phyloP scores from a whole-genome alignment of 2,888 invertebrate genomes.

The Aleiodes alternator region DNA sequence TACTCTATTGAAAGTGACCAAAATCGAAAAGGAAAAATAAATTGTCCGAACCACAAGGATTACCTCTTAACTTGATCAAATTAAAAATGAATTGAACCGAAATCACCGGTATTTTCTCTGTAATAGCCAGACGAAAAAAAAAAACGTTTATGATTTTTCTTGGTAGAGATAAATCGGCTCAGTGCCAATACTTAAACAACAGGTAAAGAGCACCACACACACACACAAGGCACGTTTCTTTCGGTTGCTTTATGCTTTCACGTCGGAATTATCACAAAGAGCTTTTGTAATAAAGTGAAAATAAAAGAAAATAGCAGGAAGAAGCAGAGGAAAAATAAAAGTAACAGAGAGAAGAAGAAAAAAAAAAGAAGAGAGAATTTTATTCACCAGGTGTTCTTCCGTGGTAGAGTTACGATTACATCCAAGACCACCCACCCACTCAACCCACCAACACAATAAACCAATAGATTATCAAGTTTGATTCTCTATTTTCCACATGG shows the following conservation, averaged over 20 bases:
- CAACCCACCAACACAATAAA: no score
- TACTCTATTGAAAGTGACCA: no score
- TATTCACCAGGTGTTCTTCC: slow-evolving; percentile 22
- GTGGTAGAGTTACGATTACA: no score
- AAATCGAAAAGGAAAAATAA: no score
- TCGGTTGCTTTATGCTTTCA: slow-evolving; percentile 22
- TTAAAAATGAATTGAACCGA: no score
- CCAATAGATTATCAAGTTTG: not conserved
- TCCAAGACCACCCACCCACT: no score
- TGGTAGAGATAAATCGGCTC: slow-evolving; percentile 48
- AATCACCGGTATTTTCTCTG: slow-evolving; percentile 10
- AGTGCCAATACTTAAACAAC: slow-evolving; percentile 28
- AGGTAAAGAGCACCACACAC: slow-evolving; percentile 1
- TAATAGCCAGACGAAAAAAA: slow-evolving; percentile 26
- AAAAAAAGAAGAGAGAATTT: slow-evolving; percentile 3
- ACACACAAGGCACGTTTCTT: slow-evolving; percentile 10
- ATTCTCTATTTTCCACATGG: not conserved
- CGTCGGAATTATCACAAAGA: slow-evolving; percentile 28
- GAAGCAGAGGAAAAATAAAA: not conserved
- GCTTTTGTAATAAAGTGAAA: slow-evolving; percentile 17
- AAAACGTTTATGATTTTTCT: slow-evolving; percentile 47
- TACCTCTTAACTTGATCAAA: no score
- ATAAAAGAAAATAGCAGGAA: slow-evolving; percentile 23
- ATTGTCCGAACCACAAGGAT: no score
- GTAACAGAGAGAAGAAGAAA: not conserved